Evolutionary conservation across 2,888 invertebrate genomes (phyloP), one percentile per base, ranked within the genome.

Genomic region (Standfussiana lucernea): DNA sequence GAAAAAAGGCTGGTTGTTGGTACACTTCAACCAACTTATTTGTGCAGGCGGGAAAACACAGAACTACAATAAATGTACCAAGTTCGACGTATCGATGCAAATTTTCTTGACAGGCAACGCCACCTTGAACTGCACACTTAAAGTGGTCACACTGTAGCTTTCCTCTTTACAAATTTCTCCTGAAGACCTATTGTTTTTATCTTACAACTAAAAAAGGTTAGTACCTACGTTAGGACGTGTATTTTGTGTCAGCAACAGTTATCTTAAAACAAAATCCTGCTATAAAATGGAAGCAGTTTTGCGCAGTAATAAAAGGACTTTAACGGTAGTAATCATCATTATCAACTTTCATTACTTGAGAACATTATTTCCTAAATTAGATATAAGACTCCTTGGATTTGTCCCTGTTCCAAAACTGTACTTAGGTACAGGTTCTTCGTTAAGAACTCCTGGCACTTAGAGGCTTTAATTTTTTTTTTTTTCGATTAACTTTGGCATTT

Each of bases 241-340:
- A 64, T 35, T 45, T 15, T 21, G 37, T 61, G 35, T 74, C 50
- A 74, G 62, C 68, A 79, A 74, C 84, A 61, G 80, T 67, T 80
- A 84, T 76, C 80, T 84, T 75, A 61, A 75, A 83, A 83, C 83
- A 83, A 80, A 83, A 72, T 72, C 84, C 80, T 47, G 80, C 84
- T 47, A 76, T 84, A 84, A 83, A 84, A 80, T 72, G 15, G 62
- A 47, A 67, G 66, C 84, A 84, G 76, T 83, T 84, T 80, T 84
- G 80, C 84, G 69, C 82, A 75, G 84, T 84, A 84, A 84, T 85
- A 84, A 84, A 84, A 67, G 70, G 85, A 77, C 53, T 84, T 84
- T 85, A 78, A 85, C 66, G 72, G 32, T 40, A 73, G 75, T 85
- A 85, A 86, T 86, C 85, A 86, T 86, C 86, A 86, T 86, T 86